Conservation (phyloP, 2,797 vertebrate species). For the Diceros bicornis region DNA sequence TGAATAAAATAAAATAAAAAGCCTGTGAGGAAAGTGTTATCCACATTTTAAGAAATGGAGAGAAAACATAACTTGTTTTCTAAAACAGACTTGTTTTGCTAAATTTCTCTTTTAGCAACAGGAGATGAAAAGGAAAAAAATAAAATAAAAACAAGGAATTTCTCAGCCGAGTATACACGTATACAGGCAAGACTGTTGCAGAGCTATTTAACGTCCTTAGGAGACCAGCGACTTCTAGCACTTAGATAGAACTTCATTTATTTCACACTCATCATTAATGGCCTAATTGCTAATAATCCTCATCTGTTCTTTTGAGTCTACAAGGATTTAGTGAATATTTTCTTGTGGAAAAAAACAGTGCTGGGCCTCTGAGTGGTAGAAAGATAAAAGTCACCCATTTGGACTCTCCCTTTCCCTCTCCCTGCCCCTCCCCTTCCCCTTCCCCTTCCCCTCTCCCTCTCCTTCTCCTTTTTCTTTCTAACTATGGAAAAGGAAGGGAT, state of each 20-base stretch:
- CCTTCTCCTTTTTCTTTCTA: neutral
- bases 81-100: neutral
- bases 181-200: neutral
- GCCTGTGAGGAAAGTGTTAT: neutral
- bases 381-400: neutral
- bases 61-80: neutral
- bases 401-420: neutral
- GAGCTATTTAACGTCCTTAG: neutral
- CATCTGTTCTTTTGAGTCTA: neutral
- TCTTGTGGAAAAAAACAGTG: neutral
- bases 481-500: neutral
- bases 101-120: too few species aligned
- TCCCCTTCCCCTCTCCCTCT: accelerated
- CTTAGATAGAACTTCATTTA: neutral
- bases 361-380: neutral
- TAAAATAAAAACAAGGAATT: neutral
- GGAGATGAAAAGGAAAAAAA: neutral
- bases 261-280: neutral
- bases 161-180: neutral
- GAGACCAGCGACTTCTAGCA: neutral
- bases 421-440: neutral
- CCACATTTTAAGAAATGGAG: neutral
- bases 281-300: neutral
- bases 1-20: neutral
- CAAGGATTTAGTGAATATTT: neutral